phyloP scores from a whole-genome alignment of 2,113 vertebrate genomes.

The Rhineura floridana region DNA sequence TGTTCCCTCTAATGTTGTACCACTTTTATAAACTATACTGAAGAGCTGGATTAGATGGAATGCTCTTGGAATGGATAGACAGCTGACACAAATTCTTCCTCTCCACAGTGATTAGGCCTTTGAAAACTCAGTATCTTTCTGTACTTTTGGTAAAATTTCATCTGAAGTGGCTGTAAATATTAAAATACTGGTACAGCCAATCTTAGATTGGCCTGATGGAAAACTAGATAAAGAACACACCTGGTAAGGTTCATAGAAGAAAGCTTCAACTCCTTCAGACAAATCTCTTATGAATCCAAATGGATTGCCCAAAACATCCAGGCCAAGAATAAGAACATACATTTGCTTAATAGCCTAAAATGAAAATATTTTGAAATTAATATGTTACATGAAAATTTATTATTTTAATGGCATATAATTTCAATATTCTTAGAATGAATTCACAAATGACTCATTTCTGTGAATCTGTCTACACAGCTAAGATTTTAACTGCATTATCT shows the following conservation, averaged over 20 bases:
- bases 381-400: slow-evolving; percentile 7
- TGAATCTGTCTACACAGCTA: not conserved
- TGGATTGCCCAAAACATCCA: slow-evolving; percentile 98
- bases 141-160: not conserved
- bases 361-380: slow-evolving; percentile 19
- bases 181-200: not conserved
- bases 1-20: not conserved
- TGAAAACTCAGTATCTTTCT: not conserved
- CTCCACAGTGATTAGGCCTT: not conserved
- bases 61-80: no score
- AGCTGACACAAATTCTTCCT: not conserved
- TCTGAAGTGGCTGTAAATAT: not conserved
- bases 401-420: not conserved
- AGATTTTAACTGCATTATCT: not conserved
- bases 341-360: slow-evolving; percentile 96
- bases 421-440: not conserved
- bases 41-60: not conserved
- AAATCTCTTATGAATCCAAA: slow-evolving; percentile 95
- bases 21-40: no score
- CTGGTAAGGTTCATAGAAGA: slow-evolving; percentile 98
- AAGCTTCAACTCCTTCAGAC: slow-evolving; percentile 96
- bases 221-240: slow-evolving; percentile 68
- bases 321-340: slow-evolving; percentile 95
- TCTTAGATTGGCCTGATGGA: not conserved
- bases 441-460: not conserved